phyloP scores from a whole-genome alignment of 2,888 invertebrate genomes.

The Lochmaea crataegi region DNA sequence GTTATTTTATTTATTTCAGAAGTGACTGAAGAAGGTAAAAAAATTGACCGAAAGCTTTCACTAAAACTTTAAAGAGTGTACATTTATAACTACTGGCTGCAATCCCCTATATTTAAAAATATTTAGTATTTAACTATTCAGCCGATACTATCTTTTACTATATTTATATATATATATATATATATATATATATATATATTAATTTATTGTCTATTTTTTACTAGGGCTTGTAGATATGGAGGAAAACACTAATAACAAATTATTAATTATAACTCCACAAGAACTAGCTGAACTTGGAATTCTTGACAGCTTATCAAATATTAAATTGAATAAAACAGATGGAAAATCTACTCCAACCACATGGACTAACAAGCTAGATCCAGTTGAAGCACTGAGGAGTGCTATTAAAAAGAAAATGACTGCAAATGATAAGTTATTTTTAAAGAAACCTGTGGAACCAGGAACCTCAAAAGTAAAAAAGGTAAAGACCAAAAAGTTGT shows the following conservation, averaged over 20 bases:
- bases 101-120: too few relatives aligned
- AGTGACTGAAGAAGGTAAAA: too few relatives aligned
- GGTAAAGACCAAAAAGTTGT: neutral
- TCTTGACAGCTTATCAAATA: neutral
- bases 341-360: neutral
- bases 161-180: too few relatives aligned
- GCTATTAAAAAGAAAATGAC: conserved; percentile 12
- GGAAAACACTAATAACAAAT: neutral
- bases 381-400: neutral
- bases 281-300: conserved; percentile 29
- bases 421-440: conserved; percentile 2
- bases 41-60: too few relatives aligned
- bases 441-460: conserved; percentile 14
- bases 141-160: too few relatives aligned
- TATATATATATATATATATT: too few relatives aligned
- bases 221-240: conserved; percentile 17
- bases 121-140: too few relatives aligned
- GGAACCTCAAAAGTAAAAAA: conserved; percentile 3
- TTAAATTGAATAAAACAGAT: neutral
- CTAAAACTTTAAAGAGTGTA: too few relatives aligned
- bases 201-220: neutral
- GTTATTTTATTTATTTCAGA: too few relatives aligned
- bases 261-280: conserved; percentile 29
- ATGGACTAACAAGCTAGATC: neutral
- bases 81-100: too few relatives aligned